Conservation (phyloP, 2,888 invertebrate species). For the Hyppa rectilinea region DNA sequence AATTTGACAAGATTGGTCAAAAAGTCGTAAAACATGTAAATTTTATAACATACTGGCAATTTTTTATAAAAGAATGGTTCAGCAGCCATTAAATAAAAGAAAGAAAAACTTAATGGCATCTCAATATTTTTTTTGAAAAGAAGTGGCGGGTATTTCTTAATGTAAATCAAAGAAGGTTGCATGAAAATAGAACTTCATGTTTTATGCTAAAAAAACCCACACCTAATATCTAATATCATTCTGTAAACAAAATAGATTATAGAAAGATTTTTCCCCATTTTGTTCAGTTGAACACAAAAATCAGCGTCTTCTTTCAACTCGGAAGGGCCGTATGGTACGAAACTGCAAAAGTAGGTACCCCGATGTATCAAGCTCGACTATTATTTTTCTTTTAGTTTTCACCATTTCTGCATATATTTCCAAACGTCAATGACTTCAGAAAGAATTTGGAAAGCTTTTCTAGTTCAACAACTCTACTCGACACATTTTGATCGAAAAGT, state of each 20-base stretch:
- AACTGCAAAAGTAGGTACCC: constrained; percentile 17
- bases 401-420: too few relatives aligned
- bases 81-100: neutral
- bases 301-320: neutral
- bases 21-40: too few relatives aligned
- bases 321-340: neutral
- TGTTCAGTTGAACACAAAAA: neutral
- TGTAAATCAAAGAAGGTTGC: constrained; percentile 1
- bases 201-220: neutral
- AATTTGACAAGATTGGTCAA: too few relatives aligned
- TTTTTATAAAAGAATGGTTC: neutral
- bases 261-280: neutral
- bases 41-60: neutral
- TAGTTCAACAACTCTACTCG: too few relatives aligned
- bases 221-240: neutral
- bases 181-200: neutral
- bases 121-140: constrained; percentile 6
- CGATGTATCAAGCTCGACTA: neutral
- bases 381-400: neutral
- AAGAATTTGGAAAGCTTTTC: too few relatives aligned
- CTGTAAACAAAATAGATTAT: neutral
- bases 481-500: neutral
- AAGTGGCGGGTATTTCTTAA: neutral
- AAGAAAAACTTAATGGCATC: constrained; percentile 2
- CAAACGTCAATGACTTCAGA: too few relatives aligned